Percentiles rank a stretch among this genome's conserved stretches.
Evolutionary conservation across 2,797 vertebrate genomes (phyloP).

Genomic region (Lepidocolaptes lacrymiger): DNA sequence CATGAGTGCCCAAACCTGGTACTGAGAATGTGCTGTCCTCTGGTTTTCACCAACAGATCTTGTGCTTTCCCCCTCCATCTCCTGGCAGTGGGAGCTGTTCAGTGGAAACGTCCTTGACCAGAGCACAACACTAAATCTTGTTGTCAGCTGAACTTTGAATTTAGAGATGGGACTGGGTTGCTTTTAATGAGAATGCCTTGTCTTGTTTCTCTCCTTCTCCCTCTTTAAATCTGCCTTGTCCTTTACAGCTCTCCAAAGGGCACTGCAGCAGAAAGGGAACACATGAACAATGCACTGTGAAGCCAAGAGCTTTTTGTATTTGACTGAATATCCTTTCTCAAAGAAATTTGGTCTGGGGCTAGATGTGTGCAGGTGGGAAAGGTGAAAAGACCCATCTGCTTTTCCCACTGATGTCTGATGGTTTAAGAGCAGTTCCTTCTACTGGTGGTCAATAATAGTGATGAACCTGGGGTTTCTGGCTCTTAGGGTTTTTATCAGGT

Average conservation of each 20-base stretch:
- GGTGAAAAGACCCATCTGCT: background rate
- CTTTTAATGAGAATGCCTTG: background rate
- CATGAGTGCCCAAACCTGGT: background rate
- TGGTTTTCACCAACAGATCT: background rate
- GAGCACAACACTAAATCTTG: background rate
- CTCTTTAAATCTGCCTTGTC: background rate
- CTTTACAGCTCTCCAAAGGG: conserved; percentile 20
- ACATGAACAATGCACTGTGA: background rate
- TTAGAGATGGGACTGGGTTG: background rate
- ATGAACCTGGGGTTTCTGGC: background rate
- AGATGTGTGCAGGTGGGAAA: background rate
- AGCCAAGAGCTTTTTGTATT: conserved; percentile 5
- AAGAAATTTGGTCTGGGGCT: background rate
- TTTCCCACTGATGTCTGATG: background rate
- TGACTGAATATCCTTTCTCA: background rate
- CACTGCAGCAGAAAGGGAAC: background rate
- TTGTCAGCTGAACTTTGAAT: background rate
- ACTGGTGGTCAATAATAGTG: background rate
- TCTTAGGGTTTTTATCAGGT: background rate
- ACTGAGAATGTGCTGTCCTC: background rate
- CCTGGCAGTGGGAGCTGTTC: background rate
- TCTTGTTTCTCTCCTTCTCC: background rate
- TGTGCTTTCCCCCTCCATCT: background rate
- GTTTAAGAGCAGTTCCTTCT: background rate
- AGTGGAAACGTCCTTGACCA: background rate